A percentile compares a stretch with the other conserved stretches of the same genome.
Conservation (phyloP, 2,888 invertebrate species). For the Brenthis ino region DNA sequence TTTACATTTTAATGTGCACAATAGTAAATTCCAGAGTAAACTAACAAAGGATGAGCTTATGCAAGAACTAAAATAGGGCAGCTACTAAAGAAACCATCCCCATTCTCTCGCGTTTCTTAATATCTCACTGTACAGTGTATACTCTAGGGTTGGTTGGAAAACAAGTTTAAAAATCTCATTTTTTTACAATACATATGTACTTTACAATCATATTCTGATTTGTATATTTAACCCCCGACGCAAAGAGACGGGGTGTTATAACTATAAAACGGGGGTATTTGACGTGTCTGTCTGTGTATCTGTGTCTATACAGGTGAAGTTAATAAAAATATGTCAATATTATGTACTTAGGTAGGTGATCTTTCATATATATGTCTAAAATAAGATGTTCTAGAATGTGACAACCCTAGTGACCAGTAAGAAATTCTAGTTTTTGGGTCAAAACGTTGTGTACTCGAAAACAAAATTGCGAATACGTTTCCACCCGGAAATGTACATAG, state of each 20-base stretch:
- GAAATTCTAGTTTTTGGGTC: constrained; percentile 10
- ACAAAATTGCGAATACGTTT: constrained; percentile 10
- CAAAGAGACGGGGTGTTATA: too few relatives aligned
- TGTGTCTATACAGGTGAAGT: too few relatives aligned
- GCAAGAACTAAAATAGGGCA: constrained; percentile 28
- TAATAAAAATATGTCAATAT: too few relatives aligned
- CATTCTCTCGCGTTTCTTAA: constrained; percentile 24
- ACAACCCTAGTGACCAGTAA: constrained; percentile 8
- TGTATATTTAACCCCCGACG: too few relatives aligned
- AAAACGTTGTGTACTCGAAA: constrained; percentile 14
- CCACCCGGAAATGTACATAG: constrained; percentile 3
- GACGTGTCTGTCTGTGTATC: too few relatives aligned
- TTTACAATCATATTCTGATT: too few relatives aligned
- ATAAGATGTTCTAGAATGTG: not conserved
- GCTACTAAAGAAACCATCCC: constrained; percentile 30
- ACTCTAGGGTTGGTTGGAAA: not conserved
- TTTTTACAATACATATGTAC: not conserved
- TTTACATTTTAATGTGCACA: constrained; percentile 8
- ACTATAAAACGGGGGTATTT: too few relatives aligned
- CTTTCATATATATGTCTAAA: too few relatives aligned
- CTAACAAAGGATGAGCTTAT: constrained; percentile 19
- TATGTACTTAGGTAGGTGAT: too few relatives aligned
- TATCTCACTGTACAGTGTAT: constrained; percentile 1
- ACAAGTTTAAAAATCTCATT: not conserved
- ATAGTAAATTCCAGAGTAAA: constrained; percentile 1